Evolutionary conservation across 2,888 invertebrate species (phyloP).

Genomic region (Tetanocera ferruginea): DNA sequence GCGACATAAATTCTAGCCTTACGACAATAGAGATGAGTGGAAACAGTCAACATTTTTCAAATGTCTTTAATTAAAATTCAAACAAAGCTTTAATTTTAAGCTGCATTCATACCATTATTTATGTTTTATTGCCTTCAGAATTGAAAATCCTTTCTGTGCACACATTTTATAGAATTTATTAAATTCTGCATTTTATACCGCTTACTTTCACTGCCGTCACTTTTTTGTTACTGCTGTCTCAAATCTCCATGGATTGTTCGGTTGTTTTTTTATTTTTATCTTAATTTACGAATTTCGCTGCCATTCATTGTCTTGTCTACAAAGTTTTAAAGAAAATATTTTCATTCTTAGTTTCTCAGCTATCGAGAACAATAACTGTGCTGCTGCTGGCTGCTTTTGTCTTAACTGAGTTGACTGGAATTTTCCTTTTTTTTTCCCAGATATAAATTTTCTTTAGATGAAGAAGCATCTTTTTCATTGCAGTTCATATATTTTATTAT

Average conservation of each 20-base stretch:
- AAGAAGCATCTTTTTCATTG: too few species aligned
- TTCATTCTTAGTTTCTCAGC: slow-evolving; percentile 1
- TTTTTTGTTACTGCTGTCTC: background rate
- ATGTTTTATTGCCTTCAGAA: too few species aligned
- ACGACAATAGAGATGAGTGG: too few species aligned
- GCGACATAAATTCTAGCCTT: too few species aligned
- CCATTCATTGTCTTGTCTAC: slow-evolving; percentile 24
- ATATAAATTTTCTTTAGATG: background rate
- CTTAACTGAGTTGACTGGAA: slow-evolving; percentile 1
- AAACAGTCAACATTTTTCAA: too few species aligned
- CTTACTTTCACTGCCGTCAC: background rate
- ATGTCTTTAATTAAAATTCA: background rate
- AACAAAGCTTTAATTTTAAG: slow-evolving; percentile 21
- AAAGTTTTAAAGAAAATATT: slow-evolving; percentile 34
- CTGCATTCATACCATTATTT: background rate
- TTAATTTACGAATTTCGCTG: background rate
- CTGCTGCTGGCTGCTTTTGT: slow-evolving; percentile 24
- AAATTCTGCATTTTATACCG: background rate
- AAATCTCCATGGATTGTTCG: background rate
- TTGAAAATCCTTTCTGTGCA: background rate
- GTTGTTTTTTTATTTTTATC: background rate
- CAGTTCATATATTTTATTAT: too few species aligned
- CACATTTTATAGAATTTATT: background rate
- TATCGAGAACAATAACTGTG: slow-evolving; percentile 8
- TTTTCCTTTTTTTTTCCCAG: background rate